Conservation (phyloP, 2,888 invertebrate genomes). For the Linyphia triangularis region DNA sequence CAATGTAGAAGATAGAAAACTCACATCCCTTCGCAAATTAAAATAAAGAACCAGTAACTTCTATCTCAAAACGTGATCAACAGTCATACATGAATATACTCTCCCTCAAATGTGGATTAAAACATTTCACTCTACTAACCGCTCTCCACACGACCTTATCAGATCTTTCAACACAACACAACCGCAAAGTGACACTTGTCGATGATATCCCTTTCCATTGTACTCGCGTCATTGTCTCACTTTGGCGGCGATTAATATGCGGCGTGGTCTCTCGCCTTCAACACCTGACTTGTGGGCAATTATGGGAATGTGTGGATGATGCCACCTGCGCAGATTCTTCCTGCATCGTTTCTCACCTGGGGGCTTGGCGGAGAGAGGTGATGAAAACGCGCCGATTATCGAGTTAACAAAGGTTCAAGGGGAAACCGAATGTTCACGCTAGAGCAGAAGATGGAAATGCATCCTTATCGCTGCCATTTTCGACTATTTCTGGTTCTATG, state of each 20-base stretch:
- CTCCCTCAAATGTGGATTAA: not conserved
- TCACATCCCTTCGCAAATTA: too few relatives aligned
- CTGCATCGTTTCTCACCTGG: conserved; percentile 15
- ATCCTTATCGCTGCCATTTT: too few relatives aligned
- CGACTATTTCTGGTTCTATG: too few relatives aligned
- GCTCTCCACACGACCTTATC: not conserved
- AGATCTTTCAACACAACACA: not conserved
- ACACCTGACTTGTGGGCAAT: conserved; percentile 30
- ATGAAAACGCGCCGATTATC: conserved; percentile 25
- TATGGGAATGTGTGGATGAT: not conserved
- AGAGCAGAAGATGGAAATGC: not conserved
- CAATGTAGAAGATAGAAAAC: too few relatives aligned
- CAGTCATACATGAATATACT: not conserved
- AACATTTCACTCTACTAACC: conserved; percentile 1
- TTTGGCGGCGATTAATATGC: not conserved
- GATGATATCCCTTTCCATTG: conserved; percentile 14
- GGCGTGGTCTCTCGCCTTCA: not conserved
- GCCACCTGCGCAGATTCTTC: conserved; percentile 23
- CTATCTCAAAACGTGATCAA: not conserved
- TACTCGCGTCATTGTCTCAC: not conserved
- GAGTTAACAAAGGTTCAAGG: not conserved
- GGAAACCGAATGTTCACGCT: not conserved
- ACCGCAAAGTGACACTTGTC: not conserved
- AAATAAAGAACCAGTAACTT: too few relatives aligned
- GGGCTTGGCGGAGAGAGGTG: not conserved